phyloP scores from a whole-genome alignment of 2,888 invertebrate species.

The Lamproptera curius region DNA sequence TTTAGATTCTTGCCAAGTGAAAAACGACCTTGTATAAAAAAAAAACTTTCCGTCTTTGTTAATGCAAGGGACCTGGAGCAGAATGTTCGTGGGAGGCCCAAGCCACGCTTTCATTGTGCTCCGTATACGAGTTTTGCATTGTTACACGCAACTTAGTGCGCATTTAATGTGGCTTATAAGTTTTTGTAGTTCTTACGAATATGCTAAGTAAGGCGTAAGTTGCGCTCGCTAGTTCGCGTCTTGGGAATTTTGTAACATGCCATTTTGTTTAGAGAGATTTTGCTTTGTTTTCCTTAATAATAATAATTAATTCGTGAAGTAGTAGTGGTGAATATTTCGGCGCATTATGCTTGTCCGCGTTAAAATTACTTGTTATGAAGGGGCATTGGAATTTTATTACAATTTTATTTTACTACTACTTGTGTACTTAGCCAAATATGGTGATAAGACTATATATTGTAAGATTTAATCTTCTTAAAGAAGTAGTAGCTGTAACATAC shows the following conservation, averaged over 20 bases:
- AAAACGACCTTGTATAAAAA: constrained; percentile 7
- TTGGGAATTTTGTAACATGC: constrained; percentile 3
- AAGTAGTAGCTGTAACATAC: too few relatives aligned
- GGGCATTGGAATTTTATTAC: too few relatives aligned
- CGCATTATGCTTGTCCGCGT: too few relatives aligned
- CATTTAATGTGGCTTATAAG: constrained; percentile 15
- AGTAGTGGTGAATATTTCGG: too few relatives aligned
- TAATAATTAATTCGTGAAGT: too few relatives aligned
- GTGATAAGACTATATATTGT: too few relatives aligned
- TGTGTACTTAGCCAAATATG: too few relatives aligned
- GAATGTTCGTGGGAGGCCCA: not conserved
- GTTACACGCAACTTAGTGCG: constrained; percentile 6
- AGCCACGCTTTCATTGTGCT: constrained; percentile 8
- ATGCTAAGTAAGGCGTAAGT: constrained; percentile 7
- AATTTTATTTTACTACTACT: too few relatives aligned
- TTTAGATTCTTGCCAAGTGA: not conserved
- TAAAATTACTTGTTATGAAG: too few relatives aligned
- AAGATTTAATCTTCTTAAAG: too few relatives aligned
- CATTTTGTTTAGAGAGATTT: not conserved
- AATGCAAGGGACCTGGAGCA: constrained; percentile 2
- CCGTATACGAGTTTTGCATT: constrained; percentile 2
- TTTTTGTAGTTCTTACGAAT: constrained; percentile 14
- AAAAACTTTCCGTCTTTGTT: constrained; percentile 11
- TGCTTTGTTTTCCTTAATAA: not conserved
- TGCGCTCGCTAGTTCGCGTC: constrained; percentile 10